phyloP scores from a whole-genome alignment of 2,113 vertebrate genomes.

The Rhinoderma darwinii region DNA sequence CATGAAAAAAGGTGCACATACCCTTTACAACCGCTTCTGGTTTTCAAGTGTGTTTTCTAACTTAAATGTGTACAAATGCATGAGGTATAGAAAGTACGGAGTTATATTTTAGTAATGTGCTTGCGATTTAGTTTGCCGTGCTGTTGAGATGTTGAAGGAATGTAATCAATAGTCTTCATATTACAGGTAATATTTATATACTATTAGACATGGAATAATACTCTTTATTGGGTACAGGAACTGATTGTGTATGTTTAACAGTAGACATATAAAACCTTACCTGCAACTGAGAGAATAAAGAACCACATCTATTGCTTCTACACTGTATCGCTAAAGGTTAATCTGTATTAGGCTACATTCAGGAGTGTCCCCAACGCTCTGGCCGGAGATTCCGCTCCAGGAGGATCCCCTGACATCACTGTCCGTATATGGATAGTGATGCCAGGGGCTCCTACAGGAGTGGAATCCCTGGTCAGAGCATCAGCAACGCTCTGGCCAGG shows the following conservation, averaged over 20 bases:
- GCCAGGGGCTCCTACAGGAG: no score
- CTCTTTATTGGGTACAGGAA: neutral
- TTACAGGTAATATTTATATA: no score
- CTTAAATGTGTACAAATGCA: neutral
- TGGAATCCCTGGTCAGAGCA: no score
- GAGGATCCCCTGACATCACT: no score
- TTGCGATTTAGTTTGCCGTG: neutral
- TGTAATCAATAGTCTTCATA: neutral
- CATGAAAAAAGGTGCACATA: neutral
- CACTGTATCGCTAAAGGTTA: neutral
- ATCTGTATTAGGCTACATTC: no score
- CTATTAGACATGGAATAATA: no score
- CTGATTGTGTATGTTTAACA: neutral
- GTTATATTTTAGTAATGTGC: neutral
- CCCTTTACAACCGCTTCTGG: neutral
- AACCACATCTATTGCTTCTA: neutral
- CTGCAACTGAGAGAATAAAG: neutral
- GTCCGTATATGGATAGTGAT: no score
- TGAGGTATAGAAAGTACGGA: neutral
- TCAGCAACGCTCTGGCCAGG: no score
- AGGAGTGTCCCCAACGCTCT: no score
- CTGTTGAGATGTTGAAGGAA: neutral
- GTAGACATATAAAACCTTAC: neutral
- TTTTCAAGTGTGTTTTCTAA: neutral
- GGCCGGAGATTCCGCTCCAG: no score